These are phyloP conservation scores for Drosophila paracracens DNA, from an alignment of 2,888 invertebrate species.

Conservation along the genomic window DNA sequence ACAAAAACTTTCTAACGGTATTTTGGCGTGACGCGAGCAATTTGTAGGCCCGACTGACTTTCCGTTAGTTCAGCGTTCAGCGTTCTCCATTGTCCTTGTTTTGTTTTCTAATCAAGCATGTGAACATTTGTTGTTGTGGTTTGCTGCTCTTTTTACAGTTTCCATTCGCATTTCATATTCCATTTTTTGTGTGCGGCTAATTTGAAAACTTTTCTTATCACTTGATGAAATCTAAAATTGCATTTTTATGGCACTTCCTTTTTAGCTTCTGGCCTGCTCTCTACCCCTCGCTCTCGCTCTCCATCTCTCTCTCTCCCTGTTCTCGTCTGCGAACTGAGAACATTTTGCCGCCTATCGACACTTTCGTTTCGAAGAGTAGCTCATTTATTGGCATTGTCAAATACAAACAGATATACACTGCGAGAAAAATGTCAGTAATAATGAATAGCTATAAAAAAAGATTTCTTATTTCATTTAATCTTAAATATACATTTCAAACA, in stretches of 20 bases:
- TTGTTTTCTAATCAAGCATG: constrained; percentile 74
- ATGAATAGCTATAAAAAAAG: neutral
- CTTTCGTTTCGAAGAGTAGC: constrained; percentile 68
- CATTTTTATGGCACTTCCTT: constrained; percentile 82
- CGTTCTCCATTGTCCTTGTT: constrained; percentile 25
- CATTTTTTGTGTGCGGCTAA: constrained; percentile 69
- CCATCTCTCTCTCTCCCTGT: constrained; percentile 2
- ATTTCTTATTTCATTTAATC: neutral
- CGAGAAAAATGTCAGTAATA: neutral
- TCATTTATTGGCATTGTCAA: constrained; percentile 61
- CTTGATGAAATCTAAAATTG: constrained; percentile 81
- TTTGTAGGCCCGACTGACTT: constrained; percentile 69
- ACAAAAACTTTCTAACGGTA: constrained; percentile 75
- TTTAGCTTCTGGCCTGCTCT: constrained; percentile 29
- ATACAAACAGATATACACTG: constrained; percentile 8
- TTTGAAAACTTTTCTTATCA: constrained; percentile 81
- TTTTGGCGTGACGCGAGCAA: constrained; percentile 75
- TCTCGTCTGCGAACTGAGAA: constrained; percentile 33
- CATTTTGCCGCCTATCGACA: constrained; percentile 68
- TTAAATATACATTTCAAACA: neutral
- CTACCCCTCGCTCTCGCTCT: constrained; percentile 1
- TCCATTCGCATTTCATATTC: constrained; percentile 73
- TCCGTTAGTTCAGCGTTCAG: constrained; percentile 35
- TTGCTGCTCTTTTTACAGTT: constrained; percentile 76
- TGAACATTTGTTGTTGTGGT: constrained; percentile 42